A percentile compares a stretch with the other conserved stretches of the same genome.
These are phyloP conservation scores for Fulica atra DNA, from an alignment of 2,113 vertebrate genomes.

Conservation along the genomic window DNA sequence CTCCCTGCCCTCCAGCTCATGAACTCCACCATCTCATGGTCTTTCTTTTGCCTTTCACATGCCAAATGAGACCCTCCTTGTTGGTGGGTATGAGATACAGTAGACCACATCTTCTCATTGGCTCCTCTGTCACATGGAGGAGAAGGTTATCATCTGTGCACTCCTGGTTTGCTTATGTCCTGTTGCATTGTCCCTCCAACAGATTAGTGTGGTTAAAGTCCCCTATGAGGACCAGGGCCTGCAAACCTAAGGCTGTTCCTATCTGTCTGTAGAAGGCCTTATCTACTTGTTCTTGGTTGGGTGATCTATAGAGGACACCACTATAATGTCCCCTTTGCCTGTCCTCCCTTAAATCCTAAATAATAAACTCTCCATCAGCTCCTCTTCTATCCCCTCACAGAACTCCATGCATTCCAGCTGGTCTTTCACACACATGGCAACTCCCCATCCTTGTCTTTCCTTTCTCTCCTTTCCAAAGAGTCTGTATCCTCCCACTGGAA, in stretches of 20 bases:
- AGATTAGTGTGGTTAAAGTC: not conserved
- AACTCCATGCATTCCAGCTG: not conserved
- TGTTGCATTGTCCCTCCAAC: not conserved
- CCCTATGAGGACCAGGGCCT: not conserved
- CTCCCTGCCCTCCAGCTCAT: not conserved
- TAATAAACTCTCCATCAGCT: not conserved
- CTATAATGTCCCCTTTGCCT: not conserved
- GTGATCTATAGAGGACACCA: not conserved
- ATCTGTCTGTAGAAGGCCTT: not conserved
- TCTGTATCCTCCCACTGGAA: not conserved
- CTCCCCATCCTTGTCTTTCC: fast-evolving
- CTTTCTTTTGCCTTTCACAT: not conserved
- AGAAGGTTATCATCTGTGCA: not conserved
- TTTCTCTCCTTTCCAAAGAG: not conserved
- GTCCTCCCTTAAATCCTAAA: not conserved
- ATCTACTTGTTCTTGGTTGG: not conserved
- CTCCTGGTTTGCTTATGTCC: not conserved
- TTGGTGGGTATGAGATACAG: not conserved
- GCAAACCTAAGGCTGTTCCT: not conserved
- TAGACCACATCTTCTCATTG: not conserved
- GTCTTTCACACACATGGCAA: not conserved
- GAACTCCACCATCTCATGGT: not conserved
- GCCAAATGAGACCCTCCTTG: not conserved
- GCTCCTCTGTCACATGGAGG: not conserved
- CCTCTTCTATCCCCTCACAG: not conserved